Conservation (phyloP, 53 echinoderm and acorn worm species). For the Henricia sp. region DNA sequence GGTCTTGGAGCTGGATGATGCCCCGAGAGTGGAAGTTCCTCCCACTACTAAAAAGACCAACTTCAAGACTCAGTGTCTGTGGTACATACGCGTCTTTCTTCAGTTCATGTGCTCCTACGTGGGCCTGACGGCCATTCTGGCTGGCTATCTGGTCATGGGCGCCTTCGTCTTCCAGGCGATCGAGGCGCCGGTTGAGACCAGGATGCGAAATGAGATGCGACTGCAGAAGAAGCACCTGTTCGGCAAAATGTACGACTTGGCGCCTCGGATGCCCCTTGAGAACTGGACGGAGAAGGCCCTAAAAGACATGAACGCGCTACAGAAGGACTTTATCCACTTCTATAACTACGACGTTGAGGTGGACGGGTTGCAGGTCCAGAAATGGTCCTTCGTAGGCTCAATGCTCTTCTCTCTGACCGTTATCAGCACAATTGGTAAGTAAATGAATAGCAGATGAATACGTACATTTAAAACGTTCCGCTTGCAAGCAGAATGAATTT, state of each 20-base stretch:
- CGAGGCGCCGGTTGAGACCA: conserved; percentile 70
- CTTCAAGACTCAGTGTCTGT: conserved; percentile 71
- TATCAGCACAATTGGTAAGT: conserved; percentile 98
- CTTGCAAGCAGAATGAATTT: too few species aligned
- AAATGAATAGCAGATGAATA: too few species aligned
- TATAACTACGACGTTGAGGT: conserved; percentile 76
- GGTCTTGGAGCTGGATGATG: conserved; percentile 31
- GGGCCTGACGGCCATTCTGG: conserved; percentile 90
- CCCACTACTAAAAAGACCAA: conserved; percentile 43
- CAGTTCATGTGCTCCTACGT: conserved; percentile 94
- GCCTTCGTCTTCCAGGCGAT: conserved; percentile 85
- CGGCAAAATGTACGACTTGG: conserved; percentile 59
- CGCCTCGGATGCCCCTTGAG: not conserved
- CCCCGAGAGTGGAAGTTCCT: conserved; percentile 33
- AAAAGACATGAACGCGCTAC: conserved; percentile 58
- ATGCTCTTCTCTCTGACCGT: conserved; percentile 96
- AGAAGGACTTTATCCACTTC: conserved; percentile 58
- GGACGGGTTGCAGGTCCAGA: conserved; percentile 17
- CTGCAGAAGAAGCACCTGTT: conserved; percentile 68
- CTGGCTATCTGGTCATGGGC: conserved; percentile 87
- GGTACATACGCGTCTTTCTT: conserved; percentile 83
- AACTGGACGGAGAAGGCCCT: conserved; percentile 83
- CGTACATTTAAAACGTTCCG: too few species aligned
- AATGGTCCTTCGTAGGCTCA: conserved; percentile 97
- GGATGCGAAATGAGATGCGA: conserved; percentile 59